Evolutionary conservation across 2,113 vertebrate genomes (phyloP).

Genomic region (Burhinus bistriatus): DNA sequence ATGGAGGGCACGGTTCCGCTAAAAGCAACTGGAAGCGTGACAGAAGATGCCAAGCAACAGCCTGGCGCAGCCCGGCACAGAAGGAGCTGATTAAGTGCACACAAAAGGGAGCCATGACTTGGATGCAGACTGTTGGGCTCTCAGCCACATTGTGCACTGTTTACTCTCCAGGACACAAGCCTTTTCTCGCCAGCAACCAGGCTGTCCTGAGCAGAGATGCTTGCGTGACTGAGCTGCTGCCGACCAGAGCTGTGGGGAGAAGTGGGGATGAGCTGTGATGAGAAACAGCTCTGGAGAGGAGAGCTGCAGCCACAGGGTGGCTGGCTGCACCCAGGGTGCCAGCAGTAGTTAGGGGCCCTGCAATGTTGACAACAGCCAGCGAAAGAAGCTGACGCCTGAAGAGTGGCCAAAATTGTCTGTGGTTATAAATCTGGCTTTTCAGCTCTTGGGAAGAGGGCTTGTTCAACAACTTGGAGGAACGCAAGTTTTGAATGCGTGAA

Average conservation of each 20-base stretch:
- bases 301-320: not conserved
- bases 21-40: not conserved
- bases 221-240: not conserved
- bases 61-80: accelerated
- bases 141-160: not conserved
- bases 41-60: not conserved
- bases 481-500: not conserved
- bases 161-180: not conserved
- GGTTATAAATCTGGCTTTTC: not conserved
- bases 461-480: not conserved
- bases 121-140: not conserved
- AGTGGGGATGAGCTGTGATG: not conserved
- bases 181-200: not conserved
- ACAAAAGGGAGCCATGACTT: constrained; percentile 49
- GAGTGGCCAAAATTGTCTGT: not conserved
- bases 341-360: not conserved
- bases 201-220: not conserved
- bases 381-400: not conserved
- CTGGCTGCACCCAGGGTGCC: not conserved
- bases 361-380: not conserved
- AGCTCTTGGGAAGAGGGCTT: not conserved
- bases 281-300: not conserved
- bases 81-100: not conserved
- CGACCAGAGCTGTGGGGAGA: not conserved
- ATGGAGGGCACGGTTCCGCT: not conserved